A percentile compares a stretch with the other conserved stretches of the same genome.
phyloP scores from a whole-genome alignment of 2,888 invertebrate genomes.

The Hypena proboscidalis region DNA sequence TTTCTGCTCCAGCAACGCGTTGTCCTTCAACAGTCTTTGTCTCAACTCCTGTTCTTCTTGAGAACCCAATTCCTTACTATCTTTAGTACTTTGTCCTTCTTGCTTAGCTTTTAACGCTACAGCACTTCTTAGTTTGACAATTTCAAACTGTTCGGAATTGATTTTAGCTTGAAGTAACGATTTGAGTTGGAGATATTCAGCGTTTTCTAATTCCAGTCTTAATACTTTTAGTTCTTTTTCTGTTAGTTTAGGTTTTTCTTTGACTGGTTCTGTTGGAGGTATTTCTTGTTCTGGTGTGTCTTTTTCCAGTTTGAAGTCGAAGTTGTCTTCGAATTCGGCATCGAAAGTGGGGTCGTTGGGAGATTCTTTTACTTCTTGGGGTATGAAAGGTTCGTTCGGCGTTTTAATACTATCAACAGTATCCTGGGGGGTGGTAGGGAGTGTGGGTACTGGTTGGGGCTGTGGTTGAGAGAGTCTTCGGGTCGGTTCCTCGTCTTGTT shows the following conservation, averaged over 20 bases:
- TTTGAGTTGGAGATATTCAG: slow-evolving; percentile 88
- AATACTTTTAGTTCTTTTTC: slow-evolving; percentile 85
- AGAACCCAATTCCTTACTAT: slow-evolving; percentile 65
- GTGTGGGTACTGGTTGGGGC: slow-evolving; percentile 28
- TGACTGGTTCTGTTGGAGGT: slow-evolving; percentile 48
- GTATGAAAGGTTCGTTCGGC: slow-evolving; percentile 43
- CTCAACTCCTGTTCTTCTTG: slow-evolving; percentile 73
- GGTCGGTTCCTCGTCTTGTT: slow-evolving; percentile 61
- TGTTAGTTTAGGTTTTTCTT: slow-evolving; percentile 82
- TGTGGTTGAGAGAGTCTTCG: slow-evolving; percentile 50
- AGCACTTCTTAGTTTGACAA: slow-evolving; percentile 86
- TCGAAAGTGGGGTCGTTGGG: slow-evolving; percentile 65
- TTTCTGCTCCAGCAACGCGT: slow-evolving; percentile 88
- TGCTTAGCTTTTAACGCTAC: slow-evolving; percentile 80
- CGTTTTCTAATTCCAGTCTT: slow-evolving; percentile 87
- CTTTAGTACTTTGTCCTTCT: slow-evolving; percentile 64
- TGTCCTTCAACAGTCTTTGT: slow-evolving; percentile 85
- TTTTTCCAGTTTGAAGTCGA: slow-evolving; percentile 58
- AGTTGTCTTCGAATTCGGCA: slow-evolving; percentile 67
- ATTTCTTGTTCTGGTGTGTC: slow-evolving; percentile 53
- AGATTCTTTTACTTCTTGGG: slow-evolving; percentile 48
- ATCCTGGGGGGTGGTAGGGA: slow-evolving; percentile 37
- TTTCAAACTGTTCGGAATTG: slow-evolving; percentile 90
- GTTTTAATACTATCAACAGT: slow-evolving; percentile 48
- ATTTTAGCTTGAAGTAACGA: slow-evolving; percentile 89